Evolutionary conservation across 2,888 invertebrate species (phyloP), one percentile per base, ranked within the genome.

Genomic region (Cabera pusaria): DNA sequence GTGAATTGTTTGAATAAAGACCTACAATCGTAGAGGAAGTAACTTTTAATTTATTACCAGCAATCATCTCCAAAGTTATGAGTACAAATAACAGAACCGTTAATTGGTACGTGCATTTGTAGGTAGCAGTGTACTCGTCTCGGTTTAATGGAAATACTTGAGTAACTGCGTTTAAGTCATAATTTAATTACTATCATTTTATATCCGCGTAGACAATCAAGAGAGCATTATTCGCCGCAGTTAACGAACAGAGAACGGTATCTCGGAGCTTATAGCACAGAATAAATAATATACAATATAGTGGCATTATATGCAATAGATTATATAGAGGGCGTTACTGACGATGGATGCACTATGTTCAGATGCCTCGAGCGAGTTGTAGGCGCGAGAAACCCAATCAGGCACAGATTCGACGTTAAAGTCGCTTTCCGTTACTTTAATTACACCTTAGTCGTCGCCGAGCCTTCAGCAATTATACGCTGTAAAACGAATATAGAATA

Each of bases 401-500:
- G 53, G 59, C 56, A 65, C 56, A 59, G 63, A 62, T 68, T 56
- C 51, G 59, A 68, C 66, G 69, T 81, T 82, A 79, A 82, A 77
- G 78, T 76, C 64, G 58, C 52, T 64, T 66, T 63, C 84, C 80
- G 84, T 85, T 85, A 85, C 60, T 79, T 82, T 84, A 84, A 85
- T 85, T 84, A 73, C 77, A 63, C 72, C 69, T 82, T 79, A 75
- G 78, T 80, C 81, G 76, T 71, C 65, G 59, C 68, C 67, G 64
- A 61, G 65, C 61, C 66, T 79, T 70, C 58, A 74, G 71, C 75
- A 80, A 83, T 82, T 81, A 79, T 72, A 70, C 72, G 72, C 73
- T 73, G 70, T 80, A 74, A 80, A 81, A 76, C 76, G 76, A 76
- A 83, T 81, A 76, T 79, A 75, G 76, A 72, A 78, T 80, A 79